Base-by-base conservation (phyloP, 2,113 vertebrate species). In the Phrynosoma platyrhinos region DNA sequence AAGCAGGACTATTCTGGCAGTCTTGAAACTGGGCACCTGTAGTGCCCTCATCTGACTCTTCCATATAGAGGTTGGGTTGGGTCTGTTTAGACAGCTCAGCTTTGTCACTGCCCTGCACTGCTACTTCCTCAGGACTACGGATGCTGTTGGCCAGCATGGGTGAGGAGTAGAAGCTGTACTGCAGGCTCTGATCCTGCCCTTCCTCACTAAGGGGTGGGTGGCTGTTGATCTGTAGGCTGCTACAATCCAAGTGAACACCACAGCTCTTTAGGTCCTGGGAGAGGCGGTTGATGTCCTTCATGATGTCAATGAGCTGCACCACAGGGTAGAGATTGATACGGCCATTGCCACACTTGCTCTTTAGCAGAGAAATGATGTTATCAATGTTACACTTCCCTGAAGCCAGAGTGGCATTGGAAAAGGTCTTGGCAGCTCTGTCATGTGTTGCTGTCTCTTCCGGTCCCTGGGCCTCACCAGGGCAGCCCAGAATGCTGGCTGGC, bases 81-180 rank as follows among this genome's bases (percentile, higher is more conserved):
- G 96, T 95, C 0, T 96, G 95, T 84, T 94, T 91, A 4, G 96
- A 91, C 0, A 91, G 93, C 79, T 97, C 96, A 0, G 94, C 87
- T 90, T 97, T 97, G 94, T 94, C 36, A 2, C 93, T 87, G 62
- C 96, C 92, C 40, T 95, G 96, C 62, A 94, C 84, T 1, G 96
- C 95, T 76, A 96, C 96, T 92, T 98, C 98, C 94, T 97, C 98
- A 0, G 98, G 98, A 88, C 97, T 98, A 87, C 97, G 97, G 90
- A 98, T 97, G 90, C 98, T 98, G 96, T 98, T 99, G 94, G 98
- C 98, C 96, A 98, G 94, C 93, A 97, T 95, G 36, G 98, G 97
- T 0, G 98, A 97, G 85, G 98, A 98, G 93, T 98, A 97, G 94
- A 98, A 97, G 95, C 96, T 98, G 91, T 98, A 98, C 86, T 98